A percentile compares a stretch with the other conserved stretches of the same genome.
phyloP scores from a whole-genome alignment of 2,888 invertebrate genomes.

The Scrobipalpa costella region DNA sequence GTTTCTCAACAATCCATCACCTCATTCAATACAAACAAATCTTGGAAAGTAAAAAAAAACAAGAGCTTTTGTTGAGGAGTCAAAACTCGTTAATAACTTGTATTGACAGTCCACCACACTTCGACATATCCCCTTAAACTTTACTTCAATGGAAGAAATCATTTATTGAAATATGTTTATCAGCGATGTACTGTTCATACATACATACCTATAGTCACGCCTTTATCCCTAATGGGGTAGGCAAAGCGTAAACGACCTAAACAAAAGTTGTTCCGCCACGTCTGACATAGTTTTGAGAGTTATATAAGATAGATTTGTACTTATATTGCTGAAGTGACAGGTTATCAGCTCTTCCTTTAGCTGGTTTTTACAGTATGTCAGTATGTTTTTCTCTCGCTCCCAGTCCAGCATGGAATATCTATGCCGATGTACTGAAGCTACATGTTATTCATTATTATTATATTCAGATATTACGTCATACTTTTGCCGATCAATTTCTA shows the following conservation, averaged over 20 bases:
- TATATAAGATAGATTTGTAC: too few relatives aligned
- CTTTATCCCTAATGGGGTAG: too few relatives aligned
- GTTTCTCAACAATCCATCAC: neutral
- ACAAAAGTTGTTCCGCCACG: too few relatives aligned
- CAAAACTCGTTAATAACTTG: slow-evolving; percentile 7
- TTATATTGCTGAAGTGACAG: too few relatives aligned
- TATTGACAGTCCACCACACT: slow-evolving; percentile 3
- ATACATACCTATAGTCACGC: too few relatives aligned
- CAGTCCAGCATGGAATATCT: too few relatives aligned
- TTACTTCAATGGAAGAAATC: neutral
- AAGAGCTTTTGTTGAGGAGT: slow-evolving; percentile 11
- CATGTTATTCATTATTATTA: neutral
- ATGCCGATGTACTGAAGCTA: neutral
- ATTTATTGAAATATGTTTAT: neutral
- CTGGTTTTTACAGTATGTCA: too few relatives aligned
- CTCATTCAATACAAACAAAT: slow-evolving; percentile 10
- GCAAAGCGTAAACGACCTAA: too few relatives aligned
- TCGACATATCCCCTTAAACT: neutral
- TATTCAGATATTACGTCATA: neutral
- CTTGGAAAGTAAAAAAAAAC: neutral
- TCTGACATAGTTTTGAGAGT: too few relatives aligned
- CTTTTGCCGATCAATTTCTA: slow-evolving; percentile 8
- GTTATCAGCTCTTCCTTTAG: too few relatives aligned
- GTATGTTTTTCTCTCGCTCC: too few relatives aligned
- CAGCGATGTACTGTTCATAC: neutral